Percentiles rank a stretch among this genome's conserved stretches.
These are phyloP conservation scores for Lemur catta DNA, from an alignment of 2,797 vertebrate species.

Conservation along the genomic window DNA sequence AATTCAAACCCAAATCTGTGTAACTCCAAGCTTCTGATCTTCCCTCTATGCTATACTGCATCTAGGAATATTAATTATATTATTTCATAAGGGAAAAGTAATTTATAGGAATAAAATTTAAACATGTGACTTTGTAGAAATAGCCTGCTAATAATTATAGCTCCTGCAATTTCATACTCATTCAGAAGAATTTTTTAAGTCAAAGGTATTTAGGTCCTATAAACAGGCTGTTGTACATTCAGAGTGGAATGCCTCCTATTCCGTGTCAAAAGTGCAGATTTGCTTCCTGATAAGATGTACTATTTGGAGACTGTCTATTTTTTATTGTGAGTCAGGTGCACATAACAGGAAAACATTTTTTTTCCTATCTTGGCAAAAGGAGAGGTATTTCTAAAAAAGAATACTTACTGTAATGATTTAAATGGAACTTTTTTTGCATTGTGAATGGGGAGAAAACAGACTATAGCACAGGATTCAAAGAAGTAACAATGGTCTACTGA, in stretches of 20 bases:
- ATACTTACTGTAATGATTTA: slow-evolving; percentile 32
- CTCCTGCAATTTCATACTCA: slow-evolving; percentile 19
- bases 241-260: slow-evolving; percentile 41
- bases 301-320: slow-evolving; percentile 57
- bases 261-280: slow-evolving; percentile 62
- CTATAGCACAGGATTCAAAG: neutral
- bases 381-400: slow-evolving; percentile 59
- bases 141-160: neutral
- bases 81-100: neutral
- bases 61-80: neutral
- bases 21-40: neutral
- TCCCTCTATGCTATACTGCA: neutral
- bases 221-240: slow-evolving; percentile 41
- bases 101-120: neutral
- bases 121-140: neutral
- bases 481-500: slow-evolving; percentile 37
- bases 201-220: neutral
- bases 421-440: slow-evolving; percentile 23
- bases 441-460: slow-evolving; percentile 40
- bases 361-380: slow-evolving; percentile 51
- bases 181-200: neutral
- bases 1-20: neutral
- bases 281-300: slow-evolving; percentile 65
- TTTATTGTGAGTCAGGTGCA: slow-evolving; percentile 75
- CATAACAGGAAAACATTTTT: slow-evolving; percentile 76